Evolutionary conservation across 2,797 vertebrate genomes (phyloP).

Genomic region (Balearica regulorum): DNA sequence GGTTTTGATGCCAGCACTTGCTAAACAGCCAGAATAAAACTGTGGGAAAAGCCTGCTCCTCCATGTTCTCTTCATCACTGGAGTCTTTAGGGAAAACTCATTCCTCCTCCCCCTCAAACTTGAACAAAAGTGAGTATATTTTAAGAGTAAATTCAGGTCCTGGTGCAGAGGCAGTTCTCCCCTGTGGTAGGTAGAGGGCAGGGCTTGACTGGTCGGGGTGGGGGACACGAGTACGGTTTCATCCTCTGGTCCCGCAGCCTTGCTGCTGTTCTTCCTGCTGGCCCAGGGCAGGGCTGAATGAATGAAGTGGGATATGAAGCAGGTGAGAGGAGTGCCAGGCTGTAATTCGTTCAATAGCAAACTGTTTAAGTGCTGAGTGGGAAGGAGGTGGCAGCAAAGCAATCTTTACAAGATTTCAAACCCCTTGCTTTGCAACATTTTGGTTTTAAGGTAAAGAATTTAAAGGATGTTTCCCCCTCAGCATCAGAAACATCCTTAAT

Average conservation of each 20-base stretch:
- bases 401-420: background rate
- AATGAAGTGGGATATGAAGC: background rate
- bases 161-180: background rate
- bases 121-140: background rate
- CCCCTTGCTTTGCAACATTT: background rate
- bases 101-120: background rate
- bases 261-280: background rate
- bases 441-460: background rate
- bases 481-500: background rate
- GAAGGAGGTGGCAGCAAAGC: background rate
- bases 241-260: background rate
- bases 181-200: constrained; percentile 30
- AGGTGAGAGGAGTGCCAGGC: background rate
- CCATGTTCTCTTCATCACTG: background rate
- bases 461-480: background rate
- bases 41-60: background rate
- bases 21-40: background rate
- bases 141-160: background rate
- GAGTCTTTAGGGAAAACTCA: background rate
- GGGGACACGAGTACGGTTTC: background rate
- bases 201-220: background rate
- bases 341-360: background rate
- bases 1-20: background rate
- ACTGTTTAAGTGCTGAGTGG: background rate
- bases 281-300: background rate